A percentile compares a stretch with the other conserved stretches of the same genome.
Conservation (phyloP, 2,888 invertebrate genomes). For the Calameuta pallipes region DNA sequence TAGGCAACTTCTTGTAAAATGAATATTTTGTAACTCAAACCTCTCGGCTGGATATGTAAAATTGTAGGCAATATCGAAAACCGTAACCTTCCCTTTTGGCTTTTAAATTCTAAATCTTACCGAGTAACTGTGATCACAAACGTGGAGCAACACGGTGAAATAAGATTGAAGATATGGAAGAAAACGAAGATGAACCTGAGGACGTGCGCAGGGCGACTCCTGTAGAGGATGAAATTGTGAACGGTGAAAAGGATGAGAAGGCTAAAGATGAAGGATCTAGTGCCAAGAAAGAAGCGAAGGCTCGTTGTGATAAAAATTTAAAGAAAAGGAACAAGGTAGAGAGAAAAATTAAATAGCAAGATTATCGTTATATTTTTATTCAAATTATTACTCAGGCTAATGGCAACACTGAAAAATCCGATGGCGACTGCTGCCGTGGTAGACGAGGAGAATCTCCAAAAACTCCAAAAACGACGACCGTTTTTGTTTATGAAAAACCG, state of each 20-base stretch:
- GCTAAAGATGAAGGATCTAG: not conserved
- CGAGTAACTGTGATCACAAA: not conserved
- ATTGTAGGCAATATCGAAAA: constrained; percentile 6
- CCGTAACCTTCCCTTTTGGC: constrained; percentile 16
- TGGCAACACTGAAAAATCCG: constrained; percentile 18
- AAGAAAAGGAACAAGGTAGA: not conserved
- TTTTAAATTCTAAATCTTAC: constrained; percentile 1
- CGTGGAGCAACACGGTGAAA: not conserved
- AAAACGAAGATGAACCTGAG: constrained; percentile 45
- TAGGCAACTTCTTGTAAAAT: not conserved
- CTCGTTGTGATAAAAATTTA: constrained; percentile 13
- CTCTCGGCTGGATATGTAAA: constrained; percentile 16
- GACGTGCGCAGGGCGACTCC: constrained; percentile 46
- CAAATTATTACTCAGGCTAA: not conserved
- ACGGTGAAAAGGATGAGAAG: constrained; percentile 43
- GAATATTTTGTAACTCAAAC: not conserved
- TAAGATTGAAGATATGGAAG: constrained; percentile 37
- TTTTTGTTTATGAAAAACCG: constrained; percentile 40
- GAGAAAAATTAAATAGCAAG: not conserved
- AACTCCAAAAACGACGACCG: constrained; percentile 26
- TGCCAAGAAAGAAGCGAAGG: constrained; percentile 22
- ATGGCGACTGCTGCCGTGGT: constrained; percentile 39
- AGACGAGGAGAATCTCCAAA: constrained; percentile 18
- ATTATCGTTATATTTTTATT: not conserved
- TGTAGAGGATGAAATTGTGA: constrained; percentile 43